Percentiles rank a stretch among this genome's conserved stretches.
Evolutionary conservation across 2,888 invertebrate genomes (phyloP).

Genomic region (Anthrax anthrax): DNA sequence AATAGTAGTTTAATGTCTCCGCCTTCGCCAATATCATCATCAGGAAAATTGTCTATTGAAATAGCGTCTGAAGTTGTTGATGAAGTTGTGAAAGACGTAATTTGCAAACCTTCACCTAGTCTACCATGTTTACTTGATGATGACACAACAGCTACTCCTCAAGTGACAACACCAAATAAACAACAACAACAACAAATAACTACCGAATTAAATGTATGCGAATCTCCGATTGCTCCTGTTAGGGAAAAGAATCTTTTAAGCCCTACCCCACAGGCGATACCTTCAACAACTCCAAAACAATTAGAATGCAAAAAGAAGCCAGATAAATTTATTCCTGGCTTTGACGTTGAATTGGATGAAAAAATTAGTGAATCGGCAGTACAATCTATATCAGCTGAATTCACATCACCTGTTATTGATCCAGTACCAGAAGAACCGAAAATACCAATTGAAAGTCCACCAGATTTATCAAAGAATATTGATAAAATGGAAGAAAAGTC

Average conservation of each 20-base stretch:
- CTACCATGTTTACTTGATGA: conserved; percentile 48
- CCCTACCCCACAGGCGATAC: conserved; percentile 43
- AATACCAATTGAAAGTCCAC: conserved; percentile 30
- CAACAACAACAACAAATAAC: conserved; percentile 7
- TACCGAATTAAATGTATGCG: conserved; percentile 10
- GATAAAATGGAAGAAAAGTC: conserved; percentile 60
- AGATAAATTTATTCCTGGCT: conserved; percentile 51
- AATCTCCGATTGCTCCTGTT: conserved; percentile 22
- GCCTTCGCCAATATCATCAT: conserved; percentile 19
- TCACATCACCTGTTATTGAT: conserved; percentile 32
- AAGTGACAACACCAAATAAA: conserved; percentile 6
- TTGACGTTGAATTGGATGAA: conserved; percentile 52
- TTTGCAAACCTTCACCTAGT: conserved; percentile 42
- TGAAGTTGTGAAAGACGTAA: conserved; percentile 10
- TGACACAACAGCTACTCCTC: conserved; percentile 29
- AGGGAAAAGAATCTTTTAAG: conserved; percentile 35
- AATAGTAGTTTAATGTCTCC: conserved; percentile 19
- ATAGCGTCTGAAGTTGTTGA: conserved; percentile 20
- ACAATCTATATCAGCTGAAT: conserved; percentile 55
- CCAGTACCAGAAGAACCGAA: conserved; percentile 29
- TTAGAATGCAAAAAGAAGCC: conserved; percentile 35
- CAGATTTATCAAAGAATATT: conserved; percentile 33
- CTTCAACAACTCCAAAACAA: conserved; percentile 7
- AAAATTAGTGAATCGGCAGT: conserved; percentile 66
- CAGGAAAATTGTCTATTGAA: conserved; percentile 24